Percentiles rank a stretch among this genome's conserved stretches.
These are phyloP conservation scores for Eutrigla gurnardus DNA, from an alignment of 2,797 vertebrate genomes.

Conservation along the genomic window DNA sequence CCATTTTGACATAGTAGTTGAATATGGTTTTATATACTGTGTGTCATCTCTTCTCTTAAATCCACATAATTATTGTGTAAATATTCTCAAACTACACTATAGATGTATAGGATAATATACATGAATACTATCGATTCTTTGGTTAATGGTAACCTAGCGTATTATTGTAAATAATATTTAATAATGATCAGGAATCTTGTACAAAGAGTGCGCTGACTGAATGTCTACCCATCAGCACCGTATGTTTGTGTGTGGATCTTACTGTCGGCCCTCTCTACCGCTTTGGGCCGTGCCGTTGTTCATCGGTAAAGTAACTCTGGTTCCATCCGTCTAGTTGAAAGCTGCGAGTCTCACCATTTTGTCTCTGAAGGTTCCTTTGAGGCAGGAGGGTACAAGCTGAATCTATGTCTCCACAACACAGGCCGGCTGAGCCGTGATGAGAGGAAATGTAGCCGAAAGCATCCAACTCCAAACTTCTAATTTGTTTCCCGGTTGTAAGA, in stretches of 20 bases:
- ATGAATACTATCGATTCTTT: slow-evolving; percentile 52
- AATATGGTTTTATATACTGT: slow-evolving; percentile 42
- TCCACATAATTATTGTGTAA: slow-evolving; percentile 46
- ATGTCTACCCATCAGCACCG: slow-evolving; percentile 43
- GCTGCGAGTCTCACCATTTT: slow-evolving; percentile 30
- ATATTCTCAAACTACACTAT: slow-evolving; percentile 42
- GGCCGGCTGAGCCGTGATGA: slow-evolving; percentile 4
- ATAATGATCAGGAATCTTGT: slow-evolving; percentile 67
- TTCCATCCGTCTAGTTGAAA: slow-evolving; percentile 20
- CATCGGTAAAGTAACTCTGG: slow-evolving; percentile 29
- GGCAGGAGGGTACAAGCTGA: neutral
- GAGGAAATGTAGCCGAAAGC: slow-evolving; percentile 13
- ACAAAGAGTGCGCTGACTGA: slow-evolving; percentile 59
- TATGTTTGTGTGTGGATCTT: slow-evolving; percentile 46
- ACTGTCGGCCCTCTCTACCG: slow-evolving; percentile 15
- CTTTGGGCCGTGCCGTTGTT: slow-evolving; percentile 8
- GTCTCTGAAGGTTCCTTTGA: slow-evolving; percentile 14
- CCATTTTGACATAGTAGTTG: slow-evolving; percentile 43
- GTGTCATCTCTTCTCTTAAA: slow-evolving; percentile 38
- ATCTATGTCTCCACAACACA: slow-evolving; percentile 17
- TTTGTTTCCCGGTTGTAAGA: slow-evolving; percentile 50
- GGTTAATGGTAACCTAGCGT: slow-evolving; percentile 55
- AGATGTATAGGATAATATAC: slow-evolving; percentile 48
- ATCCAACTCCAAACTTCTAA: slow-evolving; percentile 47
- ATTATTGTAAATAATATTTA: slow-evolving; percentile 60